Evolutionary conservation across 1,140 invertebrate species (phyloP).

Genomic region (Nylanderia fulva): DNA sequence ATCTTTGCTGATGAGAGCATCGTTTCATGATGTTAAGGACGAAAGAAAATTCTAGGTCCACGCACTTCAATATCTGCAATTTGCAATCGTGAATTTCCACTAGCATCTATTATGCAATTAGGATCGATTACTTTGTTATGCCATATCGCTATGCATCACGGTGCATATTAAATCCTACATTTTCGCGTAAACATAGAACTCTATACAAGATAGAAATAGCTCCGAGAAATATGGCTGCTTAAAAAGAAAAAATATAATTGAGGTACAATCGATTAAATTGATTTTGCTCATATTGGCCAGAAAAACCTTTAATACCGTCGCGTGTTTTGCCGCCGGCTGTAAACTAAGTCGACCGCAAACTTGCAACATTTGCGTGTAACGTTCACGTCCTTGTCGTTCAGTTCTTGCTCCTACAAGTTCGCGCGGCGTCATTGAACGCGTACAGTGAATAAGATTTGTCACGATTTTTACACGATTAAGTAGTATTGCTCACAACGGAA

Average conservation of each 20-base stretch:
- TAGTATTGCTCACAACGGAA: neutral
- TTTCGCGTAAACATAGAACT: neutral
- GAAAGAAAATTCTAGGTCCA: neutral
- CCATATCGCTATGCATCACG: neutral
- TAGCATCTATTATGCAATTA: conserved; percentile 28
- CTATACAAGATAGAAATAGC: neutral
- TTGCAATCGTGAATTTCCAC: neutral
- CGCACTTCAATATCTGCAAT: neutral
- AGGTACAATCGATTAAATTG: neutral
- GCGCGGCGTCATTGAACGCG: conserved; percentile 16
- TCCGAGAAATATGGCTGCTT: neutral
- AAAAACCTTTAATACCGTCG: neutral
- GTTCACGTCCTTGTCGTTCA: neutral
- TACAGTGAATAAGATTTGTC: neutral
- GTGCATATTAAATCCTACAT: neutral
- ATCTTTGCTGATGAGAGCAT: neutral
- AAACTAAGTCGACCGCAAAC: neutral
- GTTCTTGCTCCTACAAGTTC: neutral
- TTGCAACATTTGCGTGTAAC: no score
- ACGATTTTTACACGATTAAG: neutral
- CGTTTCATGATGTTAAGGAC: neutral
- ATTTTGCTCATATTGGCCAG: neutral
- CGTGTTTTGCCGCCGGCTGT: neutral
- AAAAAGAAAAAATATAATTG: neutral
- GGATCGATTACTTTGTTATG: neutral